Base-by-base conservation (phyloP, 2,888 invertebrate species). In the Agapostemon virescens region DNA sequence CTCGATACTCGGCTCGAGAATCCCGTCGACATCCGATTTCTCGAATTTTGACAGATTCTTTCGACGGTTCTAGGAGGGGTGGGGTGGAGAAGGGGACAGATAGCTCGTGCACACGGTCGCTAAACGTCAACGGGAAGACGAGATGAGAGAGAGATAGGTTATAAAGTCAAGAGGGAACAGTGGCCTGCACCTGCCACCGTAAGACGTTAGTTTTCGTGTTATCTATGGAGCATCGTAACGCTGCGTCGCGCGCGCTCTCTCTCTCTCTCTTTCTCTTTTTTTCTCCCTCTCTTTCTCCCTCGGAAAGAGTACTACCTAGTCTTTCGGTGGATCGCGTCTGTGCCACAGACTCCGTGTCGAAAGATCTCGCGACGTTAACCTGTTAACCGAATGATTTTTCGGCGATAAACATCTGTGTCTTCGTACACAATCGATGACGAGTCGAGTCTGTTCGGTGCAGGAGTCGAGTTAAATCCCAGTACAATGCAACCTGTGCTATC, bases 111-210 rank as follows among this genome's bases (percentile, higher is more conserved):
- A 61, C 63, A 33, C 45, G 58, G 30, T n/a, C 52, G 38, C 23
- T 63, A 33, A 49, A 79, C 75, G 75, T 82, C 77, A 79, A 69
- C 45, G 67, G 49, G 26, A 36, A 66, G 40, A 75, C 52, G 77
- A 70, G 20, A 61, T 69, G 70, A 33, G 79, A 84, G 81, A 86
- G 42, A 49, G n/a, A 49, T n/a, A n/a, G 87, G 84, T 80, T 82
- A 85, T 82, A 83, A 82, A 75, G 77, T 79, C 70, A 84, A 77
- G 83, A 76, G 77, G 78, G 82, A 74, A 80, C 33, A 81, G 73
- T 70, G 66, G 70, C 64, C 84, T 81, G 85, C 84, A 87, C 81
- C 84, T 85, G 85, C 81, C 85, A 81, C 79, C 70, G 69, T 70
- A 67, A 76, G 78, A 75, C 33, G 76, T 72, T 79, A 52, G 69